Base-by-base conservation (phyloP, 2,888 invertebrate genomes). In the Halocaridina rubra region DNA sequence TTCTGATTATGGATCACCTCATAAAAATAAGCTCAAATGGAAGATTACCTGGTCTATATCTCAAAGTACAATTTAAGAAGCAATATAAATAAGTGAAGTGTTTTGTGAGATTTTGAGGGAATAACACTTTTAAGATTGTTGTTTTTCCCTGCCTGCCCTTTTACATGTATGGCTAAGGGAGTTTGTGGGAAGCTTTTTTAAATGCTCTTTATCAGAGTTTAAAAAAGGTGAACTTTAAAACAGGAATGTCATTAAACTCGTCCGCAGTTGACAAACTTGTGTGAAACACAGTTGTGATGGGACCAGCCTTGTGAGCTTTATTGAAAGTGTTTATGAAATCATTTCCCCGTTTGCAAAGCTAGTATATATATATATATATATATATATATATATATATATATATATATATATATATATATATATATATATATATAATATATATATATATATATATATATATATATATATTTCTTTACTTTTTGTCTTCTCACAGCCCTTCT, bases 251-350 rank as follows among this genome's bases (percentile, higher is more conserved):
- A 53, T 53, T 53, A 19, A 53, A 53, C 19, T 53, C 19, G 53
- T n/a, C 61, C 59, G 33, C 53, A 80, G 71, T 27, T 80, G 71
- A 80, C 59, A 72, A 79, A 80, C 80, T 80, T 80, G 57, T 80
- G 80, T 80, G 80, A 80, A 80, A 80, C 72, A 72, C 80, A 80
- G 71, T 71, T 33, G 72, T 80, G 80, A 80, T 80, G 80, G 80
- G 80, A 80, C 80, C 80, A 80, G 72, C 80, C 72, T 80, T 72
- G 72, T 72, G 80, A 72, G 72, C 80, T 80, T 80, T 72, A 72
- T 71, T 80, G 72, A 75, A 69, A 53, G 19, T 53, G 53, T 53
- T 53, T n/a, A 53, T 53, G 53, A 19, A n/a, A 53, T 53, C 16
- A 16, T 53, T 53, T n/a, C 16, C 53, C 53, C 4, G 16, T 10